These are phyloP conservation scores for Papilio aristodemus DNA, from an alignment of 1,140 invertebrate species.

Conservation along the genomic window DNA sequence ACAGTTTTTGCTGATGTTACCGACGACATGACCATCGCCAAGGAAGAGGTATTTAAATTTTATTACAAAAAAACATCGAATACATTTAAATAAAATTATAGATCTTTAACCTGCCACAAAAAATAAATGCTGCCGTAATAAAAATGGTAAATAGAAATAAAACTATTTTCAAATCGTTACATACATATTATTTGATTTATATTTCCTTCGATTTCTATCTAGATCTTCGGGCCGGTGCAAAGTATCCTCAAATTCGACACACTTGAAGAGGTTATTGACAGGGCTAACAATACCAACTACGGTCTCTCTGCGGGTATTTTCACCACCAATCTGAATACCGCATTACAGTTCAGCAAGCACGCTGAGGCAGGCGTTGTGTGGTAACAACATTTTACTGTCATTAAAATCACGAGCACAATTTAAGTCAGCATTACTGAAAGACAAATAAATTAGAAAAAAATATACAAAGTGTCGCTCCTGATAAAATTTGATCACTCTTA, in stretches of 20 bases:
- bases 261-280: conserved; percentile 92
- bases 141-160: not conserved
- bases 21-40: too few relatives aligned
- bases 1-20: too few relatives aligned
- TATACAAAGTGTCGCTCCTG: too few relatives aligned
- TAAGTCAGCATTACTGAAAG: not conserved
- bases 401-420: not conserved
- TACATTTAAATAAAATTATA: not conserved
- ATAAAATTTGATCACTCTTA: too few relatives aligned
- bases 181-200: not conserved
- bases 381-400: conserved; percentile 73
- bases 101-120: not conserved
- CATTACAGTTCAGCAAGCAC: conserved; percentile 89
- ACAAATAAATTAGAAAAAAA: too few relatives aligned
- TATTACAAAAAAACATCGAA: not conserved
- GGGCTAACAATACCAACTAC: conserved; percentile 92
- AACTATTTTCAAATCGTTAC: not conserved
- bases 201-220: conserved; percentile 8
- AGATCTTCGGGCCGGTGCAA: conserved; percentile 95
- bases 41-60: conserved; percentile 83
- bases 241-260: conserved; percentile 93
- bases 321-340: conserved; percentile 91
- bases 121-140: not conserved
- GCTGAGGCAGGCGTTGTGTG: conserved; percentile 95
- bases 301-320: conserved; percentile 94